Base-by-base conservation (phyloP, 2,888 invertebrate species). In the Eumerus sabulonum region DNA sequence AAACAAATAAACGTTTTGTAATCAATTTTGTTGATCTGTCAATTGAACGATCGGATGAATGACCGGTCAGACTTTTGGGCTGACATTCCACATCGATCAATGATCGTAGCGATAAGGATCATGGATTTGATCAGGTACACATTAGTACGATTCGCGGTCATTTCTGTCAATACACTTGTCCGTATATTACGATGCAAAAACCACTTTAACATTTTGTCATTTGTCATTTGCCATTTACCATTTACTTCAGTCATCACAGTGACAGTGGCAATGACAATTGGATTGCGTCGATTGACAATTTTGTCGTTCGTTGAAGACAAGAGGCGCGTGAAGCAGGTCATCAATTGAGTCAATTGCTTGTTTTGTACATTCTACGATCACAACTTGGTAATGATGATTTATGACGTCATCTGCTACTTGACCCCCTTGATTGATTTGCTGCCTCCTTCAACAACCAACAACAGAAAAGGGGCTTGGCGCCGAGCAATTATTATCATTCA, bases 391-490 rank as follows among this genome's bases (percentile, higher is more conserved):
- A 17, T 36, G 18, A 68, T 74, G 56, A 63, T 59, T 68, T 73
- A 56, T 79, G 74, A 79, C 79, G 70, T 74, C 79, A 74, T 54
- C 54, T 45, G 48, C 64, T 64, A 79, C 67, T 79, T 79, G 74
- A 79, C 74, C 74, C 79, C 64, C 59, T 74, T 60, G 56, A 74
- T 76, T 71, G 64, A 47, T 64, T 36, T 48, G 60, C 47, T 59
- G 27, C 5, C 18, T 14, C 48, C 54, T 51, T 63, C 54, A 57
- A 7, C 27, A 27, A 27, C 27, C 2, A 7, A 7, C 3, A 27
- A 27, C 27, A 70, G 74, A 79, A 77, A 79, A 51, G 79, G 79
- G 79, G 79, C 79, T 79, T 79, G 79, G 79, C 74, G 79, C 74
- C 64, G 60, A 27, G 27, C 27, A 27, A 27, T 27, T 27, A 7